Evolutionary conservation across 2,888 invertebrate genomes (phyloP).

Genomic region (Trissonchulus latispiculum): DNA sequence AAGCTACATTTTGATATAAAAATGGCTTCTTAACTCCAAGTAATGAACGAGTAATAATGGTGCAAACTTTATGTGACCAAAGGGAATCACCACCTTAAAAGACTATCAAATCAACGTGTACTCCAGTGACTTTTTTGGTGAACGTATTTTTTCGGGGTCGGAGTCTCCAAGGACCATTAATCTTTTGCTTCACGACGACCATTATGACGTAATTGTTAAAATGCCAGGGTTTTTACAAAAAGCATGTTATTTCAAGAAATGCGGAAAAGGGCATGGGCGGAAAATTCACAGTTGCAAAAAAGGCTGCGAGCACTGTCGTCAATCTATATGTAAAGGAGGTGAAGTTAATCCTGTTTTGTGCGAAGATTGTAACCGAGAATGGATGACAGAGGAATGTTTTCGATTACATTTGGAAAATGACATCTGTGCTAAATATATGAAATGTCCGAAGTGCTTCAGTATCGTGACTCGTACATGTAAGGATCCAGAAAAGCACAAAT

Average conservation of each 20-base stretch:
- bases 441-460: not conserved
- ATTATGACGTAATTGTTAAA: not conserved
- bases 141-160: conserved; percentile 13
- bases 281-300: not conserved
- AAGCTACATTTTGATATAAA: too few relatives aligned
- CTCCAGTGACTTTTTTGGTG: not conserved
- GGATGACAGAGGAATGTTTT: not conserved
- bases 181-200: not conserved
- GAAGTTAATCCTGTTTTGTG: not conserved
- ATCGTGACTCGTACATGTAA: not conserved
- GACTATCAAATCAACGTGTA: not conserved
- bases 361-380: not conserved
- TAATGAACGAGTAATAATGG: too few relatives aligned
- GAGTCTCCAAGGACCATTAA: not conserved
- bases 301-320: not conserved
- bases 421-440: not conserved
- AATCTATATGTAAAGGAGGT: not conserved
- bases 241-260: not conserved
- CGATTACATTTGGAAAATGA: not conserved
- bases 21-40: too few relatives aligned
- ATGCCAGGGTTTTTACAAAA: not conserved
- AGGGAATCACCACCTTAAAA: too few relatives aligned
- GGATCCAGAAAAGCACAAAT: not conserved
- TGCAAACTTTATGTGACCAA: too few relatives aligned
- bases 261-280: not conserved